Percentiles rank a stretch among this genome's conserved stretches.
Conservation (phyloP, 2,797 vertebrate species). For the Limnodromus scolopaceus region DNA sequence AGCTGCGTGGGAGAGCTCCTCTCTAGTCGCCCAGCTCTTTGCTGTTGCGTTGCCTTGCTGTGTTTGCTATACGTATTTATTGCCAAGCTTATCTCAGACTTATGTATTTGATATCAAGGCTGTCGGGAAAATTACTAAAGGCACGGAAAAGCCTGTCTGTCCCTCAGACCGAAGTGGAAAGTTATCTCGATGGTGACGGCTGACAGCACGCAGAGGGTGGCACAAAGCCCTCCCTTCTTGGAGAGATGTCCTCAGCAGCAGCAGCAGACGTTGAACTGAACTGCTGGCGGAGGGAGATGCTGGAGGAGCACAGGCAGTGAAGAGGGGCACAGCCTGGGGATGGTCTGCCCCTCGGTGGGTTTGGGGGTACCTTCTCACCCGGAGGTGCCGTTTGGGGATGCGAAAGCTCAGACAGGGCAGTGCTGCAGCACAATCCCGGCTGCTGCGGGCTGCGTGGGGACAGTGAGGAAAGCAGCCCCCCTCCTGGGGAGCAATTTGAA, state of each 20-base stretch:
- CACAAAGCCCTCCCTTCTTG: neutral
- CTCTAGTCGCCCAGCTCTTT: neutral
- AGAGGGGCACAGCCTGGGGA: neutral
- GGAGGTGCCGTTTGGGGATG: neutral
- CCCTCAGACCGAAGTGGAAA: neutral
- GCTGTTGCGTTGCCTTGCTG: neutral
- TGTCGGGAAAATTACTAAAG: neutral
- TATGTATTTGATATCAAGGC: neutral
- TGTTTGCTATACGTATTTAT: neutral
- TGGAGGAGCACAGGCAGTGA: neutral
- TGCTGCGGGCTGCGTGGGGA: neutral
- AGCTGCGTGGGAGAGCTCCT: neutral
- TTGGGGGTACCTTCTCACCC: neutral
- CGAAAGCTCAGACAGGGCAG: neutral
- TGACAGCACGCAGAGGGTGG: neutral
- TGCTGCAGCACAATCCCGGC: neutral
- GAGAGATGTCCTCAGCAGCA: neutral
- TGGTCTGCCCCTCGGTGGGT: neutral
- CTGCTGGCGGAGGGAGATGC: neutral
- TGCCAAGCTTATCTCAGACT: constrained; percentile 5
- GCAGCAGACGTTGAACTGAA: neutral
- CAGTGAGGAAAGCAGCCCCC: neutral
- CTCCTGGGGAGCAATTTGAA: neutral
- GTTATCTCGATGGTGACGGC: rapidly evolving
- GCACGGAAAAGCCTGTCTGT: neutral